Conservation (phyloP, 2,797 vertebrate genomes). For the Catostomus latipinnis region DNA sequence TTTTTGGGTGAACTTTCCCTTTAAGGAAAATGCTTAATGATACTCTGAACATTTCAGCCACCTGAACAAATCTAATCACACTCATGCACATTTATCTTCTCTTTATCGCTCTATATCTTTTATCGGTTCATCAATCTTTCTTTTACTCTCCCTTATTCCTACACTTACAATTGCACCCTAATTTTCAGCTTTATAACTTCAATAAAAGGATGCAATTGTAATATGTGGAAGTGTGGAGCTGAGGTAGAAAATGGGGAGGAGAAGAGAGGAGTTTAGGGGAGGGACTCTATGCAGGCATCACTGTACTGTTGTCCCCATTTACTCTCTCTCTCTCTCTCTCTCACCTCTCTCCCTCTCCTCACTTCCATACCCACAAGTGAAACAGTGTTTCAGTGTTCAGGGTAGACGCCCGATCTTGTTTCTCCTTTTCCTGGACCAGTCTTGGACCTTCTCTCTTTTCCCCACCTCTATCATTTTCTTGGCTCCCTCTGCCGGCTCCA, state of each 20-base stretch:
- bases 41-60: neutral
- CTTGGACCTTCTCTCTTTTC: conserved; percentile 22
- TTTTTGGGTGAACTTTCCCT: no score
- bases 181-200: conserved; percentile 6
- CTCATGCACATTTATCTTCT: no score
- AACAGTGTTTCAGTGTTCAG: conserved; percentile 61
- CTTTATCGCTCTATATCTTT: neutral
- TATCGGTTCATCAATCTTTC: neutral
- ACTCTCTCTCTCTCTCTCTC: conserved; percentile 44
- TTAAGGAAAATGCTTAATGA: neutral
- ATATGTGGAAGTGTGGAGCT: conserved; percentile 47
- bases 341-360: conserved; percentile 27
- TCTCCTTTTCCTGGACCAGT: conserved; percentile 12
- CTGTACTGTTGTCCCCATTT: conserved; percentile 58
- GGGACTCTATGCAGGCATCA: conserved; percentile 69
- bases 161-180: neutral
- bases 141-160: neutral
- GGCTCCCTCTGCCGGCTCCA: conserved; percentile 22
- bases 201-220: conserved; percentile 29
- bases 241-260: conserved; percentile 48
- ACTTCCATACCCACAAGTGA: conserved; percentile 63
- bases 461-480: conserved; percentile 36
- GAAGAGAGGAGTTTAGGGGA: conserved; percentile 65
- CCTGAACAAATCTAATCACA: neutral
- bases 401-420: conserved; percentile 44